A percentile compares a stretch with the other conserved stretches of the same genome.
phyloP scores from a whole-genome alignment of 1,140 invertebrate genomes.

The Lepidurus couesii region DNA sequence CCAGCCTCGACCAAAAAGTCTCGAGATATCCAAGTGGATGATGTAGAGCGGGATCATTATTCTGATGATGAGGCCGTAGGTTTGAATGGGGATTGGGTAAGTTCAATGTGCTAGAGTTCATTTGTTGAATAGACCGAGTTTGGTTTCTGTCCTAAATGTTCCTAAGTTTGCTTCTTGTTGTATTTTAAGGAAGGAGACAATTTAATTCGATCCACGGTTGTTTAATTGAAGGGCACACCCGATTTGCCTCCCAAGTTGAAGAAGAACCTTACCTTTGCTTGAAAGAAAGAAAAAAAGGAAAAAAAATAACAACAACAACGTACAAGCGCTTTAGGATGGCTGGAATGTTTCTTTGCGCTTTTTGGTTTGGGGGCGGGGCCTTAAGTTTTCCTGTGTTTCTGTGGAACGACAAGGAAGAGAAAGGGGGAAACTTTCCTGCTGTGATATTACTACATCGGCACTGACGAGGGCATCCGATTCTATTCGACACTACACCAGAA shows the following conservation, averaged over 20 bases:
- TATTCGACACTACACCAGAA: background rate
- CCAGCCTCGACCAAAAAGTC: slow-evolving; percentile 45
- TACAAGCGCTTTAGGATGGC: slow-evolving; percentile 8
- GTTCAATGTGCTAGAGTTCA: slow-evolving; percentile 30
- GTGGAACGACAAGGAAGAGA: background rate
- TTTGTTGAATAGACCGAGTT: slow-evolving; percentile 29
- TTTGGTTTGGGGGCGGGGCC: slow-evolving; percentile 6
- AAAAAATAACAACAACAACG: background rate
- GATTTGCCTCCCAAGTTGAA: slow-evolving; percentile 21
- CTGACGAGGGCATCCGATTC: slow-evolving; percentile 10
- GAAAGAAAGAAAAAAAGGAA: background rate
- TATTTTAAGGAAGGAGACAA: slow-evolving; percentile 15
- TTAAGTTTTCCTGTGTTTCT: background rate
- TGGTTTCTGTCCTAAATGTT: slow-evolving; percentile 23
- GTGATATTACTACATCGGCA: slow-evolving; percentile 10
- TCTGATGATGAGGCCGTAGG: slow-evolving; percentile 45
- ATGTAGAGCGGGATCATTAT: slow-evolving; percentile 45
- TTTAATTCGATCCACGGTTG: slow-evolving; percentile 22
- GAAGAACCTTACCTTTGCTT: slow-evolving; percentile 19
- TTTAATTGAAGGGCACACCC: slow-evolving; percentile 21
- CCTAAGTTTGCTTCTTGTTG: background rate
- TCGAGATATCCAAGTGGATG: slow-evolving; percentile 41
- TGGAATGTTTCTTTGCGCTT: background rate
- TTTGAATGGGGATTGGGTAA: slow-evolving; percentile 34
- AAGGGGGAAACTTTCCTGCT: slow-evolving; percentile 1